phyloP scores from a whole-genome alignment of 2,113 vertebrate species.

The Paradisaea rubra region DNA sequence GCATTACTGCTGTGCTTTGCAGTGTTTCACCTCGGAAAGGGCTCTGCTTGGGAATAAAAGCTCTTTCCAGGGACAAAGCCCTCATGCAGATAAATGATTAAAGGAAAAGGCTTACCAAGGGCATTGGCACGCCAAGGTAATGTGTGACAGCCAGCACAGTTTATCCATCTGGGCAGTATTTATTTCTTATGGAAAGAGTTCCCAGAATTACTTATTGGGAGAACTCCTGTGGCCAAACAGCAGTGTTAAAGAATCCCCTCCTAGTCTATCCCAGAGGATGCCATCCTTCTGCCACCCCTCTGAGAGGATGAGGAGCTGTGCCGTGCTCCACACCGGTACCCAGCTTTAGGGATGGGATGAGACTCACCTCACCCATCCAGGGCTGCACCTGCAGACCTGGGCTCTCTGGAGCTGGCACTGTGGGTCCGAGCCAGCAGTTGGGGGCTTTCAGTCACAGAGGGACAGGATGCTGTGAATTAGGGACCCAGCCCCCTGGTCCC shows the following conservation, averaged over 20 bases:
- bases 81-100: neutral
- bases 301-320: neutral
- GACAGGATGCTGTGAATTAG: neutral
- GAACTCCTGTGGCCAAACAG: neutral
- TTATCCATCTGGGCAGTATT: neutral
- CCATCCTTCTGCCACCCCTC: neutral
- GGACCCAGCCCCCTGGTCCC: fast-evolving
- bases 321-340: neutral
- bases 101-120: neutral
- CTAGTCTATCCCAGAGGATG: neutral
- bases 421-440: neutral
- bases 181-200: neutral
- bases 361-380: fast-evolving
- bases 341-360: neutral
- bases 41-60: neutral
- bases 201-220: neutral
- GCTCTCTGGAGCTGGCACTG: neutral
- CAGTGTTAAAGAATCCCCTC: neutral
- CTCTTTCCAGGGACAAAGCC: neutral
- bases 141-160: neutral
- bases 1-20: neutral
- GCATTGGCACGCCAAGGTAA: neutral
- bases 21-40: neutral
- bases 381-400: neutral
- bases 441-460: neutral